Base-by-base conservation (phyloP, 2,888 invertebrate genomes). In the Pollenia labialis region DNA sequence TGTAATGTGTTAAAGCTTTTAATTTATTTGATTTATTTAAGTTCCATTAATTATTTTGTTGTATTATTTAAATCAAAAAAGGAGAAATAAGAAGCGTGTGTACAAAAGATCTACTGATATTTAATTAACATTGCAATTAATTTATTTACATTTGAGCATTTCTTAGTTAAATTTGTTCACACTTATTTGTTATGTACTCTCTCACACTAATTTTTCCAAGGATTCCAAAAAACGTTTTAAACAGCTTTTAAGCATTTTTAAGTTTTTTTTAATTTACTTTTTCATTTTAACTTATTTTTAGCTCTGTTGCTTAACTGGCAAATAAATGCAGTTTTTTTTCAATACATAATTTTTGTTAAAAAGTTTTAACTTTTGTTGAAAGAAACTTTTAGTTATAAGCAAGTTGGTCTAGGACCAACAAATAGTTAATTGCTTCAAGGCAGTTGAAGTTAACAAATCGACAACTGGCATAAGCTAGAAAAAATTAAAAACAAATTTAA, bases 11-110 rank as follows among this genome's bases (percentile, higher is more conserved):
- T 76, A 64, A 64, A 77, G 56, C 32, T 83, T 77, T 83, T 77
- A 83, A 83, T 83, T 83, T 83, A 77, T 56, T 32, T 77, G 32
- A 77, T 66, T 83, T 77, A 48, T 66, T 69, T 58, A 54, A 50
- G 32, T 48, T 71, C 32, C 46, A n/a, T 76, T 54, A 6, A 32
- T 12, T 44, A 18, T 50, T 71, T 18, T 46, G 9, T 48, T 48
- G 12, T 10, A 50, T 71, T 54, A 10, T 32, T 32, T 32, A 16
- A 46, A 11, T 40, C 10, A 32, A 32, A 32, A 32, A 32, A 32
- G 6, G 6, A 2, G 32, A 14, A 52, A n/a, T n/a, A 18, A 44
- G 42, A 18, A 56, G 66, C 40, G 42, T 46, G 64, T 48, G 54
- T 56, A 52, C 68, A 42, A 23, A n/a, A n/a, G 40, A 68, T 74